Conservation (phyloP, 92 coral and sea anemone species). For the Zoanthus sansibaricus region DNA sequence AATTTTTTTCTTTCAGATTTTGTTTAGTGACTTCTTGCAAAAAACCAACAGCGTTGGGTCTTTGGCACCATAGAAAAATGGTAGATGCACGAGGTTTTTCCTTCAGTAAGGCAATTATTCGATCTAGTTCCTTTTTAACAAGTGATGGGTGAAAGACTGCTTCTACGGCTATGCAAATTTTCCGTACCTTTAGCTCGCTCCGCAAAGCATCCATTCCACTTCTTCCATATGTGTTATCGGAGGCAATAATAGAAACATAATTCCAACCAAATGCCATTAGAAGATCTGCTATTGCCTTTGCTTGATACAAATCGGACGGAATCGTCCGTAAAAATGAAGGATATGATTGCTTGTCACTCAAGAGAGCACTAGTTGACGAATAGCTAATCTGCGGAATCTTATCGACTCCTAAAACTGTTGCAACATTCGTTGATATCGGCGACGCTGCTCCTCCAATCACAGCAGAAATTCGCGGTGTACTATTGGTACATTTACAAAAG, state of each 20-base stretch:
- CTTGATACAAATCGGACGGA: slow-evolving; percentile 98
- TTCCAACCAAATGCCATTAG: slow-evolving; percentile 85
- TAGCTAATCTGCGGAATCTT: slow-evolving; percentile 94
- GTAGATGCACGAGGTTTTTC: slow-evolving; percentile 71
- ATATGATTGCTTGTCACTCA: slow-evolving; percentile 80
- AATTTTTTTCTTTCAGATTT: slow-evolving; percentile 72
- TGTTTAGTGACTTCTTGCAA: slow-evolving; percentile 79
- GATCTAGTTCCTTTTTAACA: slow-evolving; percentile 58
- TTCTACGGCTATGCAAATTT: slow-evolving; percentile 85
- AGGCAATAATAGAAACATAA: slow-evolving; percentile 90
- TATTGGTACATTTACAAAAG: slow-evolving; percentile 58
- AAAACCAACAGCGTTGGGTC: slow-evolving; percentile 91
- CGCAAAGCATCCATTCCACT: slow-evolving; percentile 90
- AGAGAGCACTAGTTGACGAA: slow-evolving; percentile 91
- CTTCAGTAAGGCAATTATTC: slow-evolving; percentile 71
- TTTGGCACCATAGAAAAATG: slow-evolving; percentile 90
- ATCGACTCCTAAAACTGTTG: slow-evolving; percentile 79
- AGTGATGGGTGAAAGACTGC: slow-evolving; percentile 74
- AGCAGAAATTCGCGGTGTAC: slow-evolving; percentile 69
- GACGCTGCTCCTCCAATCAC: slow-evolving; percentile 98
- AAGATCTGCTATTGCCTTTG: slow-evolving; percentile 92
- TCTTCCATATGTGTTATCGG: slow-evolving; percentile 96
- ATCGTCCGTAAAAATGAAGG: slow-evolving; percentile 93
- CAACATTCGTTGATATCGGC: slow-evolving; percentile 81
- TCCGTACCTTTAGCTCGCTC: slow-evolving; percentile 70